Percentiles rank a stretch among this genome's conserved stretches.
Conservation (phyloP, 2,113 vertebrate species). For the Reinhardtius hippoglossoides region DNA sequence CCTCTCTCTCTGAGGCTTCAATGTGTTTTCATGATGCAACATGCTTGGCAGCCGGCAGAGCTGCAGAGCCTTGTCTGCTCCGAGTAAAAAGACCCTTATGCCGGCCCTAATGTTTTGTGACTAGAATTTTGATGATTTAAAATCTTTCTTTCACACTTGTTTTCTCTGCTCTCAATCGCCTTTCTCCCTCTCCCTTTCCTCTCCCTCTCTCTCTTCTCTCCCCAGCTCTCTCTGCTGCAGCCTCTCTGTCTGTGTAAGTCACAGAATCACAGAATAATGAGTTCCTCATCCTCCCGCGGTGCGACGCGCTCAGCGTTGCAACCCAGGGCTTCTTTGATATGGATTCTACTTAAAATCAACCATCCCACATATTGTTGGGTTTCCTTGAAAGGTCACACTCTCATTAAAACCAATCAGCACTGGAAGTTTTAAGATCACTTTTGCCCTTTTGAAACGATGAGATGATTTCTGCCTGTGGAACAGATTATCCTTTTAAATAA, state of each 20-base stretch:
- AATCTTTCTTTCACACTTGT: slow-evolving; percentile 58
- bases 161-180: slow-evolving; percentile 35
- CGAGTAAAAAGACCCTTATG: slow-evolving; percentile 41
- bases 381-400: slow-evolving; percentile 63
- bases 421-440: slow-evolving; percentile 64
- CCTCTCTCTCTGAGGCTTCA: slow-evolving; percentile 62
- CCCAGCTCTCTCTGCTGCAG: slow-evolving; percentile 38
- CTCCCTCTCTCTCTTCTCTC: slow-evolving; percentile 28
- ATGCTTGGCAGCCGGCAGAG: slow-evolving; percentile 64
- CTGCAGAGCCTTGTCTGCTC: slow-evolving; percentile 60
- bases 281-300: slow-evolving; percentile 61
- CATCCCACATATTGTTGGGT: slow-evolving; percentile 60
- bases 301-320: slow-evolving; percentile 55
- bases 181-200: slow-evolving; percentile 17
- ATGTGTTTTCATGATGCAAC: slow-evolving; percentile 77
- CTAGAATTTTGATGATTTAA: slow-evolving; percentile 75
- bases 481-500: slow-evolving; percentile 53
- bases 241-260: slow-evolving; percentile 53
- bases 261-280: slow-evolving; percentile 73
- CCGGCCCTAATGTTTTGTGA: slow-evolving; percentile 62
- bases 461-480: slow-evolving; percentile 34
- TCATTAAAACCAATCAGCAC: slow-evolving; percentile 74
- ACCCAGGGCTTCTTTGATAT: slow-evolving; percentile 67
- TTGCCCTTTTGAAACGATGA: slow-evolving; percentile 41
- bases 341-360: slow-evolving; percentile 70